Conservation (phyloP, 2,113 vertebrate species). For the Daphoenositta chrysoptera region DNA sequence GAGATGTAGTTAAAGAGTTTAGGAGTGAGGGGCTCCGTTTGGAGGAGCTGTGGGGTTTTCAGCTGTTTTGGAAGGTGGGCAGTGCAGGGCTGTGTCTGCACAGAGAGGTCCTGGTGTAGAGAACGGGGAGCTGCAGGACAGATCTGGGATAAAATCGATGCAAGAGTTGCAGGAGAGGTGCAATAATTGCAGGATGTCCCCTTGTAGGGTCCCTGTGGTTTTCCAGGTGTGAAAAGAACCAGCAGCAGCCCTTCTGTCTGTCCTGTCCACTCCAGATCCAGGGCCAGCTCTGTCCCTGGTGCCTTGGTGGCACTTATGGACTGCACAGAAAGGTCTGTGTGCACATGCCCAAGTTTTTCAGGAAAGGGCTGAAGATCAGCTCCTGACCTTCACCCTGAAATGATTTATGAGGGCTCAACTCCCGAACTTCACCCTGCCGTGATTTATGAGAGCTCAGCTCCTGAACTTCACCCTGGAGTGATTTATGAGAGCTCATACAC, state of each 20-base stretch:
- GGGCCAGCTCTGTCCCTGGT: neutral
- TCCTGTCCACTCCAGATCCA: neutral
- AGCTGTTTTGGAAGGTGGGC: neutral
- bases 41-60: neutral
- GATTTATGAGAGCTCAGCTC: neutral
- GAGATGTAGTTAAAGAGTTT: neutral
- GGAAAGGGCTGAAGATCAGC: neutral
- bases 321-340: neutral
- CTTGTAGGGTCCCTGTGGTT: neutral
- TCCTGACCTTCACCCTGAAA: neutral
- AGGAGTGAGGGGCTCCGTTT: neutral
- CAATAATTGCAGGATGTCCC: neutral
- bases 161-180: fast-evolving
- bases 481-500: neutral
- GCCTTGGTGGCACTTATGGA: neutral
- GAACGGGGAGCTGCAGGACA: neutral
- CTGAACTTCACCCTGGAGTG: neutral
- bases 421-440: neutral
- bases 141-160: fast-evolving
- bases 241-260: neutral
- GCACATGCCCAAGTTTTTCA: neutral
- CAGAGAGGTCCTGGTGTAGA: neutral
- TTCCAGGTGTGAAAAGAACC: neutral
- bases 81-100: neutral
- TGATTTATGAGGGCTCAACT: neutral